Conservation (phyloP, 2,797 vertebrate species). For the Alectoris magna region DNA sequence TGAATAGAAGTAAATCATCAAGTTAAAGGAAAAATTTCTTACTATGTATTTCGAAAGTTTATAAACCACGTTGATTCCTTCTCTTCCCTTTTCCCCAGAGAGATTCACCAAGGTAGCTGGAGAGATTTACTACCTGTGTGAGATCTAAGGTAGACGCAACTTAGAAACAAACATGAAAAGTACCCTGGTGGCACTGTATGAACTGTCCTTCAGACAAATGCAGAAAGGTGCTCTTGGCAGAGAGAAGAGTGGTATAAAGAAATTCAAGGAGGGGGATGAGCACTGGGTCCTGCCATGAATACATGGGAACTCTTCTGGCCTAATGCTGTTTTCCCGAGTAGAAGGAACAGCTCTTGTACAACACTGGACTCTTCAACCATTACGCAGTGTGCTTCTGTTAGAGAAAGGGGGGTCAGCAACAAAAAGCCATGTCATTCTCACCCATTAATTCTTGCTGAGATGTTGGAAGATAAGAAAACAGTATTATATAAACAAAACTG, state of each 20-base stretch:
- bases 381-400: neutral
- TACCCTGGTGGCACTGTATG: neutral
- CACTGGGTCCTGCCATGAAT: neutral
- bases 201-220: neutral
- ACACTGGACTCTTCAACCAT: neutral
- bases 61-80: conserved; percentile 57
- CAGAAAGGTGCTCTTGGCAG: neutral
- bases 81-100: conserved; percentile 35
- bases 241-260: neutral
- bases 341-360: neutral
- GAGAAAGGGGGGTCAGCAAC: neutral
- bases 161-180: neutral
- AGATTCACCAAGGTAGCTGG: conserved; percentile 36
- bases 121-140: conserved; percentile 47
- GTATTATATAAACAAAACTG: fast-evolving
- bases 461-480: neutral
- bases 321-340: neutral
- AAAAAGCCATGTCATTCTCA: neutral
- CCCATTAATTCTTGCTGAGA: no score
- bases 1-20: conserved; percentile 70
- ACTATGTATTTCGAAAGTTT: conserved; percentile 54
- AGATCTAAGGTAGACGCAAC: conserved; percentile 33
- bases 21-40: conserved; percentile 58
- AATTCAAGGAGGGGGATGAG: neutral
- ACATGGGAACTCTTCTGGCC: neutral